Evolutionary conservation across 1,140 invertebrate species (phyloP), one percentile per base, ranked within the genome.

Genomic region (Ectropis grisescens): DNA sequence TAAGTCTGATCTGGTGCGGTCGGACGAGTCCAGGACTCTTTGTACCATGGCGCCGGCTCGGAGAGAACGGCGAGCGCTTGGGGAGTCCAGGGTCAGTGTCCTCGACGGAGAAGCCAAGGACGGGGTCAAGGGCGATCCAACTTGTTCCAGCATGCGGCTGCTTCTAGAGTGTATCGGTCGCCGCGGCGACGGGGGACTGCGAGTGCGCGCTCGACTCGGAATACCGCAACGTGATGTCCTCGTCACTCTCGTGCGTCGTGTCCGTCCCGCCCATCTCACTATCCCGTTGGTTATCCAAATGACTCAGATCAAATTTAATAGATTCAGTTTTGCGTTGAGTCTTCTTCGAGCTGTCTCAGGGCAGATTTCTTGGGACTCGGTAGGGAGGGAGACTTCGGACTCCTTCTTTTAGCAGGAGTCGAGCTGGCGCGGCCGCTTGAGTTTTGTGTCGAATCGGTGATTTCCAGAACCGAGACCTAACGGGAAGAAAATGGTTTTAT

Each of bases 281-380:
- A 2, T 41, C 19, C 8, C 13, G 11, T 1, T 33, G 19, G n/a
- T 30, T 48, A 8, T 71, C 62, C 1, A 79, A 36, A 29, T 79
- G 71, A 34, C 64, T 71, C 2, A 79, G 23, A 24, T 79, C 74
- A 26, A 79, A 79, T 25, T 75, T 75, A 5, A 79, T 79, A 2
- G 69, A 68, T 38, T 79, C 74, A 0, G 47, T 60, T 33, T 79
- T 79, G 11, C 65, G 42, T 10, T 31, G 9, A 15, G 45, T 35
- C 42, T 26, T 54, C 13, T 57, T 65, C 0, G 44, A 32, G 1
- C 26, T 29, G 14, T 66, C 49, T 37, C 0, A 74, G 50, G 0
- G 70, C 62, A 1, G 74, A 79, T 38, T 79, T 79, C 14, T 39
- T 67, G 0, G 70, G 59, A 12, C 34, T 67, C 1, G 40, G 44